phyloP scores from a whole-genome alignment of 2,888 invertebrate genomes.

The Chymomyza procnemis region DNA sequence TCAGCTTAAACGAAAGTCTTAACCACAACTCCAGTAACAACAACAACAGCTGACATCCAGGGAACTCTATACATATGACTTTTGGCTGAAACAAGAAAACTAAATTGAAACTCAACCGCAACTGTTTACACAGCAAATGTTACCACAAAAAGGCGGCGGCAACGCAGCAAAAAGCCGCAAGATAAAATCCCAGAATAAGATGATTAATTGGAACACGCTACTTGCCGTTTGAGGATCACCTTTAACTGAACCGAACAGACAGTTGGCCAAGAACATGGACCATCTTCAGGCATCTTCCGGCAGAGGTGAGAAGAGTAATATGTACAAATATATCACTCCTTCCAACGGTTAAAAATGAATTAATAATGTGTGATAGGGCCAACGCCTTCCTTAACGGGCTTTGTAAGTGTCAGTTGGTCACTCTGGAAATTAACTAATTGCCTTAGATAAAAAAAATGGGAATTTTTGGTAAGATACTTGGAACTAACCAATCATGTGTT shows the following conservation, averaged over 20 bases:
- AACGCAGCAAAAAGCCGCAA: conserved; percentile 35
- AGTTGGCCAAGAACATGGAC: conserved; percentile 19
- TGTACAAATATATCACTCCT: conserved; percentile 74
- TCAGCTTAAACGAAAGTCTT: conserved; percentile 63
- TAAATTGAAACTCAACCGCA: conserved; percentile 68
- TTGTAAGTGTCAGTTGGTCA: not conserved
- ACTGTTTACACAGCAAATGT: conserved; percentile 74
- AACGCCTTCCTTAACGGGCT: not conserved
- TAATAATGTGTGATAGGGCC: conserved; percentile 48
- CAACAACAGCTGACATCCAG: conserved; percentile 53
- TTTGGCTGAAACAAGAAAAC: conserved; percentile 52
- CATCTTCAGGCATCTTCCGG: conserved; percentile 25
- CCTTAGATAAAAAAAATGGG: not conserved
- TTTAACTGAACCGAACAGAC: not conserved
- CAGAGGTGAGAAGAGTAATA: conserved; percentile 69
- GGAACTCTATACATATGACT: not conserved
- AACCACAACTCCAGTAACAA: not conserved
- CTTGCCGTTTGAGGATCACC: not conserved
- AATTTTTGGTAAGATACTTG: not conserved
- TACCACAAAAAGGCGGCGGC: conserved; percentile 64
- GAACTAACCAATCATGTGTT: not conserved
- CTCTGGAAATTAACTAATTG: not conserved
- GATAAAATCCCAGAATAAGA: conserved; percentile 48
- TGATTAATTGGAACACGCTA: conserved; percentile 62
- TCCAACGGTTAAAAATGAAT: conserved; percentile 61